These are phyloP conservation scores for Fragum whitleyi DNA, from an alignment of 2,888 invertebrate genomes.

Conservation along the genomic window DNA sequence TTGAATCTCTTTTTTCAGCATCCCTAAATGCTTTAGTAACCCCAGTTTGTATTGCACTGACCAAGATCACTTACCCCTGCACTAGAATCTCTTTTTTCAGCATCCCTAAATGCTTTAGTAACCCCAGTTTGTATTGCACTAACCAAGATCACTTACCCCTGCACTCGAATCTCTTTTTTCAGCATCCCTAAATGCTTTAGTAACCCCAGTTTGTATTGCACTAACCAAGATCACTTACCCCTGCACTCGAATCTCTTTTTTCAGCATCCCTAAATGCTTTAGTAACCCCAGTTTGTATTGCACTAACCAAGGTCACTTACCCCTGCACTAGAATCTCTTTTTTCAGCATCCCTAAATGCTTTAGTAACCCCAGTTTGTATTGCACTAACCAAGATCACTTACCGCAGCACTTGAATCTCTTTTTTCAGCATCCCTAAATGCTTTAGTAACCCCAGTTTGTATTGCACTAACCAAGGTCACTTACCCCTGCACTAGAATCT, in stretches of 20 bases:
- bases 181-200: constrained; percentile 81
- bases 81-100: constrained; percentile 60
- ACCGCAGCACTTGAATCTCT: constrained; percentile 99
- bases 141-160: too few relatives aligned
- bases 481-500: too few relatives aligned
- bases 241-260: constrained; percentile 47
- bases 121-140: too few relatives aligned
- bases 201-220: constrained; percentile 90
- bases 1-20: constrained; percentile 64
- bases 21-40: too few relatives aligned
- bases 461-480: too few relatives aligned
- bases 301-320: constrained; percentile 89
- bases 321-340: constrained; percentile 44
- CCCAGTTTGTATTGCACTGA: too few relatives aligned
- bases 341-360: constrained; percentile 81
- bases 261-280: constrained; percentile 81
- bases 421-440: too few relatives aligned
- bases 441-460: too few relatives aligned
- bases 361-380: constrained; percentile 88
- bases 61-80: constrained; percentile 81
- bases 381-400: constrained; percentile 97
- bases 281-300: constrained; percentile 90
- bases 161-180: constrained; percentile 64
- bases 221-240: constrained; percentile 90
- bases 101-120: too few relatives aligned